Percentiles rank a stretch among this genome's conserved stretches.
Evolutionary conservation across 2,797 vertebrate species (phyloP).

Genomic region (Melanotaenia trifasciata): DNA sequence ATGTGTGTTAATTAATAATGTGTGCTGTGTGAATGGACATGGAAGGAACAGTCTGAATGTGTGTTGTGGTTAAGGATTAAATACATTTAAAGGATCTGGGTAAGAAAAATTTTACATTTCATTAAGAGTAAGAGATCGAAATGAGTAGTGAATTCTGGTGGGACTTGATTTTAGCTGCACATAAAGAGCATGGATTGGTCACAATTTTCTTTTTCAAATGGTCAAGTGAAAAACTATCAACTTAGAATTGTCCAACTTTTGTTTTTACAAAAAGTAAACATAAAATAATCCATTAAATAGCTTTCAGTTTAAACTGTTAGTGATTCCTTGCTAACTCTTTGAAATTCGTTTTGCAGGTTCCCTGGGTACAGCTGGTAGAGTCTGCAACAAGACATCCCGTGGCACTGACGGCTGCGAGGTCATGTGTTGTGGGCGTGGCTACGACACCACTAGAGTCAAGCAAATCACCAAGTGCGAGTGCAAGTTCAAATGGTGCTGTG

Average conservation of each 20-base stretch:
- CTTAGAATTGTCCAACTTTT: not conserved
- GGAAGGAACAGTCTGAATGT: not conserved
- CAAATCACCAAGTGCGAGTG: slow-evolving; percentile 98
- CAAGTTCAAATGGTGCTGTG: slow-evolving; percentile 99
- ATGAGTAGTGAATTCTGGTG: not conserved
- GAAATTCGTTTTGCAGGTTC: slow-evolving; percentile 84
- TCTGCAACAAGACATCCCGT: slow-evolving; percentile 92
- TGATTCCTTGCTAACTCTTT: not conserved
- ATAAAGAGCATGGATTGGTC: not conserved
- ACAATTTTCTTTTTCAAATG: not conserved
- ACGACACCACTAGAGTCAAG: slow-evolving; percentile 94
- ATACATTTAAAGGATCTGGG: not conserved
- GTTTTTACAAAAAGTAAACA: not conserved
- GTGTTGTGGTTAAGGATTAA: not conserved
- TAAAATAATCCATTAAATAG: not conserved
- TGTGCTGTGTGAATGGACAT: not conserved
- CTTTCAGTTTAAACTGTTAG: not conserved
- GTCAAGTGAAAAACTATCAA: not conserved
- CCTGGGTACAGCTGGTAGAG: slow-evolving; percentile 92
- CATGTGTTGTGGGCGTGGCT: slow-evolving; percentile 98
- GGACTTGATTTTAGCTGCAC: not conserved
- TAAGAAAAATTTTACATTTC: not conserved
- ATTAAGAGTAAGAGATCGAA: not conserved
- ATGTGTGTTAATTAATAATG: too few species aligned
- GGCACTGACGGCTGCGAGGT: slow-evolving; percentile 97